Base-by-base conservation (phyloP, 1,140 invertebrate genomes). In the Adoxophyes honmai region DNA sequence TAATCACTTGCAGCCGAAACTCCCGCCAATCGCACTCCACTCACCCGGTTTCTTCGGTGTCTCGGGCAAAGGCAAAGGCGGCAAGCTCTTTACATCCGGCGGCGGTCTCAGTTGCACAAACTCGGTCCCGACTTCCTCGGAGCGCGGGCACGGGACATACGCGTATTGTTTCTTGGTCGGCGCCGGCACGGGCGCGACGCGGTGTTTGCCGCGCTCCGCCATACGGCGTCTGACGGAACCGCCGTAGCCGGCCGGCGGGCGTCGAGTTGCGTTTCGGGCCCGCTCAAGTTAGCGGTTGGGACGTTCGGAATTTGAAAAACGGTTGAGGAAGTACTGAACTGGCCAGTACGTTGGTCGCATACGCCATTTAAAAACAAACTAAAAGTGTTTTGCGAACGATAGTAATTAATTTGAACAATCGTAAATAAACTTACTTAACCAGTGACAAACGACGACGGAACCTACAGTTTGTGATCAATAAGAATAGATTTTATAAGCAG, bases 121-220 rank as follows among this genome's bases (percentile, higher is more conserved):
- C 34, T 89, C 87, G 1, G 89, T 88, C 62, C 90, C 81, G 16
- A 91, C 88, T 70, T 91, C 90, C 69, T 92, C 91, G 8, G 89
- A 91, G 39, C 90, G 67, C 34, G 91, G 91, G 70, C 91, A 92
- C 35, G 91, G 90, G 33, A 88, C 73, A 68, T 92, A 92, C 62
- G 90, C 90, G 76, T 90, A 89, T 52, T 89, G 89, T 68, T 88
- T 89, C 58, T 90, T 89, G 53, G 86, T 88, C 56, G 87, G 90
- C 68, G 89, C 90, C 64, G 90, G 90, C 54, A 73, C 70, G 62
- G 85, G 82, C 81, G 81, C 82, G 75, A 88, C 82, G 75, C 85
- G 85, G 56, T 88, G 73, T 69, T 73, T 85, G 59, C 76, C 73
- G 66, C 85, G 85, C 63, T 88, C 85, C 72, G 85, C 85, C 85